Base-by-base conservation (phyloP, 2,113 vertebrate genomes). In the Stictonetta naevosa region DNA sequence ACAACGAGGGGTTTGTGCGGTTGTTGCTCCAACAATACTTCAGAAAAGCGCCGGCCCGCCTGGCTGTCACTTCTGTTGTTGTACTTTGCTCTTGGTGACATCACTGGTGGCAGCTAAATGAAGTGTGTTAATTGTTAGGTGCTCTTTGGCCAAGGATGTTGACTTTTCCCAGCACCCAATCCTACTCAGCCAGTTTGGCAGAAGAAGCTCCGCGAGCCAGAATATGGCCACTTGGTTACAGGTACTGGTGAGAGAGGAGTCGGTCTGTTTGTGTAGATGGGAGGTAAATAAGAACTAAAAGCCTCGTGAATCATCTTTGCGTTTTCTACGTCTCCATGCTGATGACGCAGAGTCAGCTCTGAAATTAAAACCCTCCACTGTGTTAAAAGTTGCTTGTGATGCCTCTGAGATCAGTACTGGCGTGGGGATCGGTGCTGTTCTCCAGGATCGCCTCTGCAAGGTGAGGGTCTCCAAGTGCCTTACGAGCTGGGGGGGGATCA, bases 101-200 rank as follows among this genome's bases (percentile, higher is more conserved):
- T 90, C 90, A 89, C 36, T 92, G 60, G 46, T 88, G 69, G 68
- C 48, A 93, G 80, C 82, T 89, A 79, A 89, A 90, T 77, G 87
- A 50, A 73, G 52, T 90, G 55, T 80, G 31, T 67, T 83, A 89
- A 75, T 76, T 80, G 73, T 79, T 67, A 52, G 67, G 12, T 83
- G 60, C 83, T 89, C 73, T 96, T 96, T 94, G 90, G 80, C 88
- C 42, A 11, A 88, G 58, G 93, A 71, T 81, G 77, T 95, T 93
- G 88, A 68, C 87, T 96, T 81, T 73, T 83, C 28, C 59, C 77
- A 77, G 92, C 76, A 88, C 44, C 55, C 82, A n/a, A 1, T 85
- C 4, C 1, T 33, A 34, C 21, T 4, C 21, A 8, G 3, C 48
- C 6, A 4, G 19, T 77, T 75, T 62, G 56, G 42, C 74, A 88